These are phyloP conservation scores for Tolmerus cingulatus DNA, from an alignment of 2,888 invertebrate species.

Conservation along the genomic window DNA sequence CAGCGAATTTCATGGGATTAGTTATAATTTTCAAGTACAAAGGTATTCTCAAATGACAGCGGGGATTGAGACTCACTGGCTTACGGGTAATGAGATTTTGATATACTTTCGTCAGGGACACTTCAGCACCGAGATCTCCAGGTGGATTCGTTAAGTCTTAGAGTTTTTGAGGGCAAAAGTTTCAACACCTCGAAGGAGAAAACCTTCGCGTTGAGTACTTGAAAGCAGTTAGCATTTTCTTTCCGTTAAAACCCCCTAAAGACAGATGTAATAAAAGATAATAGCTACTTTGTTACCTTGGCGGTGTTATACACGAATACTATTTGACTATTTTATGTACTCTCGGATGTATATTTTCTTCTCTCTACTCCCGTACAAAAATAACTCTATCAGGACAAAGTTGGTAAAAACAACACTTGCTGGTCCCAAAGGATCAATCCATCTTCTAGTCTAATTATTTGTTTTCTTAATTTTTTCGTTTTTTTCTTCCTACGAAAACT, in stretches of 20 bases:
- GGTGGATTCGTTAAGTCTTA: not conserved
- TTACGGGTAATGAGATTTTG: not conserved
- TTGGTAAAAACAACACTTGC: not conserved
- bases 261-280: not conserved
- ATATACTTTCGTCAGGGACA: not conserved
- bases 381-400: not conserved
- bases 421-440: not conserved
- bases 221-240: not conserved
- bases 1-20: not conserved
- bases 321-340: not conserved
- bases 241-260: not conserved
- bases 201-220: not conserved
- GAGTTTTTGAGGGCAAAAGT: not conserved
- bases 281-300: not conserved
- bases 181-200: not conserved
- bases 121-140: not conserved
- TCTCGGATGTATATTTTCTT: not conserved
- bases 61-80: not conserved
- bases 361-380: not conserved
- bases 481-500: not conserved
- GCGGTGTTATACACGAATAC: not conserved
- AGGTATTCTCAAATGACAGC: not conserved
- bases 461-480: not conserved
- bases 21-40: not conserved
- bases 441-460: not conserved